Conservation (phyloP, 2,113 vertebrate genomes). For the Phalacrocorax aristotelis region DNA sequence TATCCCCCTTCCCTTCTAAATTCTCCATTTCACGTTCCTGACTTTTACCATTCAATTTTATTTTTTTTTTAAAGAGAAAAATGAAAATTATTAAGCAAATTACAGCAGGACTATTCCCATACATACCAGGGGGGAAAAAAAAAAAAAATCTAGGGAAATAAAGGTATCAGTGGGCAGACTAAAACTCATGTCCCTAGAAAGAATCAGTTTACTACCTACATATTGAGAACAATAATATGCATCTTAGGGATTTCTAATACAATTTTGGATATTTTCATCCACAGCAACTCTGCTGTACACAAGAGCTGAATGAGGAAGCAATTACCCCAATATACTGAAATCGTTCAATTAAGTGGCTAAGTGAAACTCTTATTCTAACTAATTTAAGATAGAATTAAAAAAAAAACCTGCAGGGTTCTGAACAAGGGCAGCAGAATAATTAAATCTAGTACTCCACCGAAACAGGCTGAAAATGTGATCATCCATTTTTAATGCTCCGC, state of each 20-base stretch:
- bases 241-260: not conserved
- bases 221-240: not conserved
- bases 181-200: not conserved
- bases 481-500: conserved; percentile 42
- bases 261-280: not conserved
- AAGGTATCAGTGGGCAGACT: not conserved
- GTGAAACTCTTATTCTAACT: not conserved
- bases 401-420: not conserved
- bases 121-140: not conserved
- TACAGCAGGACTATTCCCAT: not conserved
- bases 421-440: conserved; percentile 42
- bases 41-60: not conserved
- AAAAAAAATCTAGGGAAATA: not conserved
- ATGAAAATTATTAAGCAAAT: not conserved
- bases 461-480: conserved; percentile 37
- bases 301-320: not conserved
- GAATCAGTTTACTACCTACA: not conserved
- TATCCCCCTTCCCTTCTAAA: not conserved
- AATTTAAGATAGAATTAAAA: not conserved
- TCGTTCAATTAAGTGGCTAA: not conserved
- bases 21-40: fast-evolving
- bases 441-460: conserved; percentile 19
- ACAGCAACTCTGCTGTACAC: not conserved
- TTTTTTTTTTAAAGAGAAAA: not conserved
- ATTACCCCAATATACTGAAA: not conserved